These are phyloP conservation scores for Panagrolaimus sp. DNA, from an alignment of 1,140 invertebrate species.

Conservation along the genomic window DNA sequence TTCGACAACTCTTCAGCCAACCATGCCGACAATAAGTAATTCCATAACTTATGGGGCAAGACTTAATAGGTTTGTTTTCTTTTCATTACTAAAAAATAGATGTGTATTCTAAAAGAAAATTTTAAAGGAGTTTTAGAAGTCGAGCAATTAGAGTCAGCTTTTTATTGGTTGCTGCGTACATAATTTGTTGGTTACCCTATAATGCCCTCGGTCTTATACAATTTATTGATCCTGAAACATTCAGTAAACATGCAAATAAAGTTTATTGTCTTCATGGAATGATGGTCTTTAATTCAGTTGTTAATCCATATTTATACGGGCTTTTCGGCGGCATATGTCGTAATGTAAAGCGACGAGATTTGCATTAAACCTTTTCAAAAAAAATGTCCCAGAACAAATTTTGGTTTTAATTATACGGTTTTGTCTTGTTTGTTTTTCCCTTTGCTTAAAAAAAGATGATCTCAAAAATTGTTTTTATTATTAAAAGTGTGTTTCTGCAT, in stretches of 20 bases:
- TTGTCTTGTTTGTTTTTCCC: slow-evolving; percentile 4
- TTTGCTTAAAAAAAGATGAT: neutral
- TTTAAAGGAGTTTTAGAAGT: slow-evolving; percentile 39
- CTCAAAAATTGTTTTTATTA: too few relatives aligned
- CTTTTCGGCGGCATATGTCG: slow-evolving; percentile 47
- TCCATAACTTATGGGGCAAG: slow-evolving; percentile 39
- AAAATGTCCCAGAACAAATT: neutral
- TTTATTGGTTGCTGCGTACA: slow-evolving; percentile 49
- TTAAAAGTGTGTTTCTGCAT: too few relatives aligned
- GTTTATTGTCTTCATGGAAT: slow-evolving; percentile 45
- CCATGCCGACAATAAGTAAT: neutral
- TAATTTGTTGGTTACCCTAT: slow-evolving; percentile 57
- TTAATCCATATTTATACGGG: slow-evolving; percentile 56
- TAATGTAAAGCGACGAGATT: slow-evolving; percentile 14
- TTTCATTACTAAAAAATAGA: neutral
- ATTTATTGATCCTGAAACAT: slow-evolving; percentile 50
- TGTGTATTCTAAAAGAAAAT: slow-evolving; percentile 9
- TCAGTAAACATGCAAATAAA: slow-evolving; percentile 49
- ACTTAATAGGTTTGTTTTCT: slow-evolving; percentile 38
- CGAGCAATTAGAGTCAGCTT: slow-evolving; percentile 55
- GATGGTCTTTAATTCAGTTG: slow-evolving; percentile 55
- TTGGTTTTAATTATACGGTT: neutral
- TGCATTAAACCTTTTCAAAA: neutral
- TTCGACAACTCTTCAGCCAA: slow-evolving; percentile 9
- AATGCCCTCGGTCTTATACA: slow-evolving; percentile 51